Percentiles rank a stretch among this genome's conserved stretches.
These are phyloP conservation scores for Lucinisca nassula DNA, from an alignment of 2,888 invertebrate species.

Conservation along the genomic window DNA sequence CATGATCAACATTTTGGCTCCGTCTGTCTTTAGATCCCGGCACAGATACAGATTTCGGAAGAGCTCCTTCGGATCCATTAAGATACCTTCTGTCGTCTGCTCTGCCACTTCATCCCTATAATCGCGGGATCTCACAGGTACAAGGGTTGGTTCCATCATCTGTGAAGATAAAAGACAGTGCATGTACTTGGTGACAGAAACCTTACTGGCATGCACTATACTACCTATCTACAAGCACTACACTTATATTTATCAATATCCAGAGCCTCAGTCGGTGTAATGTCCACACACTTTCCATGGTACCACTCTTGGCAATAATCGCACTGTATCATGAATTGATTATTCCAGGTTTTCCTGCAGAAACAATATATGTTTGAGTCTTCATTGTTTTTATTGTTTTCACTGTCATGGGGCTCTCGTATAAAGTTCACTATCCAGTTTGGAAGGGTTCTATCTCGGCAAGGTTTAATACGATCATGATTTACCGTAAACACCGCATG, in stretches of 20 bases:
- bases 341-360: neutral
- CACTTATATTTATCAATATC: neutral
- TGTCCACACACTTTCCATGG: neutral
- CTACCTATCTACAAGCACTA: neutral
- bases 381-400: neutral
- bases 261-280: neutral
- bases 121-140: neutral
- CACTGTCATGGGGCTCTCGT: neutral
- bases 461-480: neutral
- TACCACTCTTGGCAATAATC: neutral
- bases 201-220: neutral
- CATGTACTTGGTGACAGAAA: neutral
- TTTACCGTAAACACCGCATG: neutral
- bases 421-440: neutral
- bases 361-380: neutral
- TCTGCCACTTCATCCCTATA: neutral
- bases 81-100: neutral
- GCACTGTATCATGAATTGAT: neutral
- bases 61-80: neutral
- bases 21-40: neutral
- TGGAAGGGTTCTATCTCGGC: neutral
- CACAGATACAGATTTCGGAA: neutral
- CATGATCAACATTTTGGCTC: neutral
- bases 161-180: neutral
- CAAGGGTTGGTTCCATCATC: neutral